Conservation (phyloP, 1,140 invertebrate species). For the Oncopodura yosiiana region DNA sequence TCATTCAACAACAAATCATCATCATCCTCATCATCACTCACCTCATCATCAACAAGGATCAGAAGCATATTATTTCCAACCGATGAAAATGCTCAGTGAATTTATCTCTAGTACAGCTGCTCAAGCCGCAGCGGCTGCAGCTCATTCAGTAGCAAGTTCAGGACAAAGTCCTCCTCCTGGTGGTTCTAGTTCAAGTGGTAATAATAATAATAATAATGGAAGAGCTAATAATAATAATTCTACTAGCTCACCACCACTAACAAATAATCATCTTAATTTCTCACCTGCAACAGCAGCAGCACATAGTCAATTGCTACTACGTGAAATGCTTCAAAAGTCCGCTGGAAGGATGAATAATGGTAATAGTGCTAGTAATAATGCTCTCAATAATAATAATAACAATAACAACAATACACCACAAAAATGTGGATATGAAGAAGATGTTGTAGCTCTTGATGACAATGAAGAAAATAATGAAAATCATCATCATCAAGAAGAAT, state of each 20-base stretch:
- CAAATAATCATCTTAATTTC: neutral
- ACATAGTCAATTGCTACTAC: slow-evolving; percentile 17
- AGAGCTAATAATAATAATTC: neutral
- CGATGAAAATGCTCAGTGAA: slow-evolving; percentile 32
- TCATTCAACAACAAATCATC: neutral
- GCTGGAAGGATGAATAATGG: neutral
- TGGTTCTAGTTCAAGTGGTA: slow-evolving; percentile 5
- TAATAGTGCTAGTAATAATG: neutral
- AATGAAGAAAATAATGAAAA: neutral
- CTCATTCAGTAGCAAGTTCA: neutral
- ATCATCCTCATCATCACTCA: neutral
- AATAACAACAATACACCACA: slow-evolving; percentile 16
- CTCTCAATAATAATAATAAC: slow-evolving; percentile 6
- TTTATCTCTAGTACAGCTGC: slow-evolving; percentile 16
- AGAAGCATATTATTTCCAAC: slow-evolving; percentile 22
- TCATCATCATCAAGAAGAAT: neutral
- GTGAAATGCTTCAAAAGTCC: slow-evolving; percentile 29
- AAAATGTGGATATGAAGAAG: slow-evolving; percentile 21
- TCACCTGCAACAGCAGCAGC: too few relatives aligned
- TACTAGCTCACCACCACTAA: neutral
- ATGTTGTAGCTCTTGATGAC: slow-evolving; percentile 7
- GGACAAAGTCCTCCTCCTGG: neutral
- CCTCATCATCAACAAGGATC: neutral
- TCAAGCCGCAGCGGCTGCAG: neutral
- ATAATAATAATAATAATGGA: neutral